A percentile compares a stretch with the other conserved stretches of the same genome.
Conservation (phyloP, 2,888 invertebrate species). For the Spicauda simplicius region DNA sequence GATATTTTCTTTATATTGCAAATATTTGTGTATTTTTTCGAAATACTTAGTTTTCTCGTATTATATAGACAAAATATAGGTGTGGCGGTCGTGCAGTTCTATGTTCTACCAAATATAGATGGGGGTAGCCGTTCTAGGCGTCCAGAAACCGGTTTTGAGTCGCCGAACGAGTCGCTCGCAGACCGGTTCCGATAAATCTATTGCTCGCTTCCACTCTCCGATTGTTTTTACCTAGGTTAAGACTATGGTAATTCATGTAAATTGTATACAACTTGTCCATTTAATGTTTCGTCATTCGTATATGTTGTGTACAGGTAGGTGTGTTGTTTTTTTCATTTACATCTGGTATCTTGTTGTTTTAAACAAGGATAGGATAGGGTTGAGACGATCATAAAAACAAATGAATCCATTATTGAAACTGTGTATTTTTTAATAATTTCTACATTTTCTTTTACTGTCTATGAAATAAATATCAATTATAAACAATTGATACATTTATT, state of each 20-base stretch:
- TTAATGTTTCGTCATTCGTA: slow-evolving; percentile 51
- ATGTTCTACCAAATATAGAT: slow-evolving; percentile 40
- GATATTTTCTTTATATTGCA: too few species aligned
- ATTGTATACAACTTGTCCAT: slow-evolving; percentile 55
- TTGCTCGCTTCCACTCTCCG: slow-evolving; percentile 49
- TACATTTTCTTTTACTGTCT: slow-evolving; percentile 81
- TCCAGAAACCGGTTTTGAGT: slow-evolving; percentile 51
- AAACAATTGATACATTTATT: slow-evolving; percentile 81
- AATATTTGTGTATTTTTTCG: too few species aligned
- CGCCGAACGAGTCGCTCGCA: slow-evolving; percentile 50
- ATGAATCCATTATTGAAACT: slow-evolving; percentile 76
- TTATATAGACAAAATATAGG: too few species aligned
- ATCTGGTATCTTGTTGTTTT: slow-evolving; percentile 5
- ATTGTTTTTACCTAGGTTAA: slow-evolving; percentile 59
- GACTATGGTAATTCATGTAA: slow-evolving; percentile 65
- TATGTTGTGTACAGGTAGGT: slow-evolving; percentile 46
- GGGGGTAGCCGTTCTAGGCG: slow-evolving; percentile 60
- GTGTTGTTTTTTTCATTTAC: slow-evolving; percentile 37
- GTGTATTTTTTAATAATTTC: slow-evolving; percentile 82
- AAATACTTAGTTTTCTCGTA: too few species aligned
- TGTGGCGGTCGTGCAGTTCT: background rate
- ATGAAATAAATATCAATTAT: slow-evolving; percentile 83
- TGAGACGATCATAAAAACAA: slow-evolving; percentile 57
- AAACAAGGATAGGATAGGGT: slow-evolving; percentile 41
- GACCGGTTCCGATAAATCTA: slow-evolving; percentile 53